Percentiles rank a stretch among this genome's conserved stretches.
These are phyloP conservation scores for Stenchaetothrips biformis DNA, from an alignment of 2,888 invertebrate genomes.

Conservation along the genomic window DNA sequence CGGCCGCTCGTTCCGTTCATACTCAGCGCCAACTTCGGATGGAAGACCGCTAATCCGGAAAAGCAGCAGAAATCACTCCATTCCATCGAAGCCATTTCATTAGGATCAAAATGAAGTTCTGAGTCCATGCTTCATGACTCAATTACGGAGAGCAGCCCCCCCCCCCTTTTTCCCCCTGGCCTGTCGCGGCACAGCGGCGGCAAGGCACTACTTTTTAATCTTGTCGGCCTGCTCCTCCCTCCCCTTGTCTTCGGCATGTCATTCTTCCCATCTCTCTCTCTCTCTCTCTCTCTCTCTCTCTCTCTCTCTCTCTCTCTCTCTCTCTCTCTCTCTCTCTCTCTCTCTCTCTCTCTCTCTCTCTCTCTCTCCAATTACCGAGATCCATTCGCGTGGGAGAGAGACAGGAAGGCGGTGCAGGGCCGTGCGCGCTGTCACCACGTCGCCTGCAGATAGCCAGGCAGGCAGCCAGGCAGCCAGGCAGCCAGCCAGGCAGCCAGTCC, in stretches of 20 bases:
- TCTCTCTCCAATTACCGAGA: too few relatives aligned
- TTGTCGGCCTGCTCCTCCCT: background rate
- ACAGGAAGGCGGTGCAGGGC: background rate
- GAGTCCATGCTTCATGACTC: slow-evolving; percentile 12
- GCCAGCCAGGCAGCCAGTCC: background rate
- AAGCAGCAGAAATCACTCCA: too few relatives aligned
- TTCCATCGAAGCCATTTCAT: background rate
- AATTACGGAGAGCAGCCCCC: background rate
- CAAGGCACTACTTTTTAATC: slow-evolving; percentile 9
- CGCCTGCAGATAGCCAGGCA: background rate
- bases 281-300: background rate
- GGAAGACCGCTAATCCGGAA: too few relatives aligned
- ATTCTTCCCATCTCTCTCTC: background rate
- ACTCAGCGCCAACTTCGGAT: too few relatives aligned
- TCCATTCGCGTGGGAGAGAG: too few relatives aligned
- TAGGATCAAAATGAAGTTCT: background rate
- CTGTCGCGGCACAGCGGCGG: background rate
- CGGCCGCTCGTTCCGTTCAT: too few relatives aligned
- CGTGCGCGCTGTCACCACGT: background rate
- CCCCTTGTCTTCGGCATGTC: background rate
- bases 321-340: too few relatives aligned
- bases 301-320: background rate
- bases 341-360: too few relatives aligned
- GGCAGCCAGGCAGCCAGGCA: background rate
- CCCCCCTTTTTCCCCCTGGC: background rate